Evolutionary conservation across 2,888 invertebrate species (phyloP).

Genomic region (Calephelis perditalis): DNA sequence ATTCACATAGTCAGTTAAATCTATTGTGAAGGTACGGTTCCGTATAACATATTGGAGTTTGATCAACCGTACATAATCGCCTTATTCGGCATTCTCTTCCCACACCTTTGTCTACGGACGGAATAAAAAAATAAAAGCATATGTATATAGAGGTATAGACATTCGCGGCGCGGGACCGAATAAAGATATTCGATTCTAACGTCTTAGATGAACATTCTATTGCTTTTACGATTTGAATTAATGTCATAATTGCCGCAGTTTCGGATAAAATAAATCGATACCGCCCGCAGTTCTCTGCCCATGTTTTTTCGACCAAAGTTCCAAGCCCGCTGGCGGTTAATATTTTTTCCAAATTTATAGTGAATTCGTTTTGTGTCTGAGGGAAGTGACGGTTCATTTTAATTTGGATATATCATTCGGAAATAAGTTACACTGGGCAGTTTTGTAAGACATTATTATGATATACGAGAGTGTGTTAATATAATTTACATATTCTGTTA

Average conservation of each 20-base stretch:
- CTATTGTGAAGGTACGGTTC: conserved; percentile 39
- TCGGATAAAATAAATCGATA: conserved; percentile 73
- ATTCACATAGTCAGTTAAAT: conserved; percentile 35
- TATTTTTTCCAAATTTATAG: conserved; percentile 34
- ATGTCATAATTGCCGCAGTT: conserved; percentile 73
- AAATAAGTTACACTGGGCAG: conserved; percentile 53
- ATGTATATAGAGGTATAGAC: conserved; percentile 38
- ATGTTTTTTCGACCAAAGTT: conserved; percentile 46
- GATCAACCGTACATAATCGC: conserved; percentile 46
- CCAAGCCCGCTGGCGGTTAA: conserved; percentile 46
- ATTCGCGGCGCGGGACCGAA: conserved; percentile 51
- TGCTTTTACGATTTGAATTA: conserved; percentile 68
- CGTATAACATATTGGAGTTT: conserved; percentile 52
- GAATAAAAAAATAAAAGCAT: conserved; percentile 29
- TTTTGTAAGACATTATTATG: conserved; percentile 46
- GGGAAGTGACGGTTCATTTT: conserved; percentile 36
- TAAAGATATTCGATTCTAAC: conserved; percentile 69
- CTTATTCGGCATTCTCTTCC: conserved; percentile 56
- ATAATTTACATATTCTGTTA: conserved; percentile 43
- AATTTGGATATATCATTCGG: conserved; percentile 34
- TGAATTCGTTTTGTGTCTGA: conserved; percentile 30
- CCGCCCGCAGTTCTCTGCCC: conserved; percentile 59
- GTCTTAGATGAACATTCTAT: conserved; percentile 63
- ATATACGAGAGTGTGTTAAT: conserved; percentile 47
- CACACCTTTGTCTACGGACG: conserved; percentile 47